Evolutionary conservation across 2,113 vertebrate species (phyloP).

Genomic region (Anser brachyrhynchus): DNA sequence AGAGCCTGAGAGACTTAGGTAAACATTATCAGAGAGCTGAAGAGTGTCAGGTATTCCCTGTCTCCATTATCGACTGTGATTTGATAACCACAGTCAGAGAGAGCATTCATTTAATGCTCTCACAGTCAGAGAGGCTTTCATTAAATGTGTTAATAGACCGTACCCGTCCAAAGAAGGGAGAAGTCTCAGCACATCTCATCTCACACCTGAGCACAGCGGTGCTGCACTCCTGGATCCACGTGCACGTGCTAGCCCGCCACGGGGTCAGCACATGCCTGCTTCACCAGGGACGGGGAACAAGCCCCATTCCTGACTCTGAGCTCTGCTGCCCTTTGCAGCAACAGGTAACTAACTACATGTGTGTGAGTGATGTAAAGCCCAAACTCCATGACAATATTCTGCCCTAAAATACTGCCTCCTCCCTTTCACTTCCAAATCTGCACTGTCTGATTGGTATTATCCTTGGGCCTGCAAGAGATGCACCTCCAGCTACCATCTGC

Average conservation of each 20-base stretch:
- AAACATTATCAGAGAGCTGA: not conserved
- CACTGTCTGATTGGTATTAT: not conserved
- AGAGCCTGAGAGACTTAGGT: not conserved
- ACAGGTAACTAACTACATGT: not conserved
- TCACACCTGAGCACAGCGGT: not conserved
- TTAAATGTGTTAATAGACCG: not conserved
- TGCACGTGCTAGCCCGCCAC: not conserved
- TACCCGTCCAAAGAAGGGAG: not conserved
- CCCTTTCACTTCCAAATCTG: not conserved
- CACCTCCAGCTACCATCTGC: not conserved
- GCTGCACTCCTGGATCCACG: fast-evolving
- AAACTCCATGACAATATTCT: not conserved
- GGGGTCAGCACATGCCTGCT: not conserved
- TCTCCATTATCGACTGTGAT: not conserved
- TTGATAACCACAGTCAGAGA: not conserved
- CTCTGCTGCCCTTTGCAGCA: not conserved
- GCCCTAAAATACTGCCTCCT: not conserved
- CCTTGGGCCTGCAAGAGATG: not conserved
- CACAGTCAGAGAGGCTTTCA: not conserved
- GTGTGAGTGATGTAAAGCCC: not conserved
- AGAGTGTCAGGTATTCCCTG: not conserved
- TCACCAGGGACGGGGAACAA: not conserved
- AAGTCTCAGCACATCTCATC: not conserved
- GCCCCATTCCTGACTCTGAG: not conserved
- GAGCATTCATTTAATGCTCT: not conserved